phyloP scores from a whole-genome alignment of 2,888 invertebrate species.

The Philhelius pedissequus region DNA sequence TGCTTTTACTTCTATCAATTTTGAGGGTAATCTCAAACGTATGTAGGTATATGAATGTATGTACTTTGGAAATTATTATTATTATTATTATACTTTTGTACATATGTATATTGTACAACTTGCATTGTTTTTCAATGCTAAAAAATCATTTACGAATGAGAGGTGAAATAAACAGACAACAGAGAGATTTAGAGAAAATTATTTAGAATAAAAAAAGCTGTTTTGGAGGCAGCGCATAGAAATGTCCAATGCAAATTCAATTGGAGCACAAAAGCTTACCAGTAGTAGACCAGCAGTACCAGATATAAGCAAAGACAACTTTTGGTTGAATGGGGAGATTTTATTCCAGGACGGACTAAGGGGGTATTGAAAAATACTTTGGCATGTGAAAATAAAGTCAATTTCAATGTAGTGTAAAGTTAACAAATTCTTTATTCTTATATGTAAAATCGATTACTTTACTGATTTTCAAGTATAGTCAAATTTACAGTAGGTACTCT shows the following conservation, averaged over 20 bases:
- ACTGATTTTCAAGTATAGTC: no score
- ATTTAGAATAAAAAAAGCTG: neutral
- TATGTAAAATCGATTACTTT: no score
- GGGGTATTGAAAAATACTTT: neutral
- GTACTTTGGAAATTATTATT: no score
- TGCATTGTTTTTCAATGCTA: conserved; percentile 25
- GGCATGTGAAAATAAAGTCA: no score
- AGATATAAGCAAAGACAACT: conserved; percentile 60
- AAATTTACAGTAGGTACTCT: no score
- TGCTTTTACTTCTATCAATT: no score
- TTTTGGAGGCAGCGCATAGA: neutral
- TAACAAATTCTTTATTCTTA: no score
- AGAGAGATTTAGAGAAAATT: neutral
- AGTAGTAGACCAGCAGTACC: neutral
- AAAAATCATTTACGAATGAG: conserved; percentile 10
- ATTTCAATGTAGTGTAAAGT: no score
- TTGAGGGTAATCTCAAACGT: no score
- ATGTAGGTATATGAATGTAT: no score
- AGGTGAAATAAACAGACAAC: neutral
- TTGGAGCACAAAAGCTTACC: conserved; percentile 52
- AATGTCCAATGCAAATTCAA: neutral
- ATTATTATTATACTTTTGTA: no score
- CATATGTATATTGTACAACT: no score
- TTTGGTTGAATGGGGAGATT: conserved; percentile 24
- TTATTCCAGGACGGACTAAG: conserved; percentile 6